These are phyloP conservation scores for Bombylius discolor DNA, from an alignment of 2,888 invertebrate genomes.

Conservation along the genomic window DNA sequence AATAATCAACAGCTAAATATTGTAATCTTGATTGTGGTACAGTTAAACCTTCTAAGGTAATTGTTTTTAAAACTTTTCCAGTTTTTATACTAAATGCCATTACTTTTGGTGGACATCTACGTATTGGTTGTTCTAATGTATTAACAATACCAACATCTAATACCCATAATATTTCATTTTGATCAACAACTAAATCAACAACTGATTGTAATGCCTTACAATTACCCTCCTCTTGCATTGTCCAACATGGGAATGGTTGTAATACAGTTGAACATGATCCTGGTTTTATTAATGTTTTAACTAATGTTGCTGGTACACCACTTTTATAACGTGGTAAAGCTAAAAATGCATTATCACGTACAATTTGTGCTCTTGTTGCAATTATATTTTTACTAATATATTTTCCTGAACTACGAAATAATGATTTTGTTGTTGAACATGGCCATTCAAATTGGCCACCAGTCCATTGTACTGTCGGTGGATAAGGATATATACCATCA, in stretches of 20 bases:
- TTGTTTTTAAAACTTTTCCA: conserved; percentile 46
- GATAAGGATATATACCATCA: conserved; percentile 18
- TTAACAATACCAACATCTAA: conserved; percentile 59
- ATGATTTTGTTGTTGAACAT: conserved; percentile 39
- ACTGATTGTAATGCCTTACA: conserved; percentile 54
- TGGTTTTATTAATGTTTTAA: conserved; percentile 39
- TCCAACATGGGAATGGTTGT: conserved; percentile 50
- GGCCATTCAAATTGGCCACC: conserved; percentile 40
- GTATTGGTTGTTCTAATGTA: conserved; percentile 48
- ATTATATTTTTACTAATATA: conserved; percentile 46
- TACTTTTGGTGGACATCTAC: conserved; percentile 56
- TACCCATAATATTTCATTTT: conserved; percentile 55
- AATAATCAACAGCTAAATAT: conserved; percentile 54
- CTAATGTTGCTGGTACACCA: conserved; percentile 55
- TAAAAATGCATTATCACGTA: conserved; percentile 41
- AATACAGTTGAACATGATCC: conserved; percentile 39
- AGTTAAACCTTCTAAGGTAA: conserved; percentile 47
- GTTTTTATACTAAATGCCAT: conserved; percentile 46
- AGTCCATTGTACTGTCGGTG: conserved; percentile 34
- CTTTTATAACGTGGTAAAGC: conserved; percentile 46
- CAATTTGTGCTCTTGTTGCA: conserved; percentile 45
- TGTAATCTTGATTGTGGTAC: conserved; percentile 50
- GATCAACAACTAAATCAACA: conserved; percentile 50
- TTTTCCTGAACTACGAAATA: conserved; percentile 44
- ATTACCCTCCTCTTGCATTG: conserved; percentile 50